Conservation (phyloP, 2,797 vertebrate genomes). For the Echiichthys vipera region DNA sequence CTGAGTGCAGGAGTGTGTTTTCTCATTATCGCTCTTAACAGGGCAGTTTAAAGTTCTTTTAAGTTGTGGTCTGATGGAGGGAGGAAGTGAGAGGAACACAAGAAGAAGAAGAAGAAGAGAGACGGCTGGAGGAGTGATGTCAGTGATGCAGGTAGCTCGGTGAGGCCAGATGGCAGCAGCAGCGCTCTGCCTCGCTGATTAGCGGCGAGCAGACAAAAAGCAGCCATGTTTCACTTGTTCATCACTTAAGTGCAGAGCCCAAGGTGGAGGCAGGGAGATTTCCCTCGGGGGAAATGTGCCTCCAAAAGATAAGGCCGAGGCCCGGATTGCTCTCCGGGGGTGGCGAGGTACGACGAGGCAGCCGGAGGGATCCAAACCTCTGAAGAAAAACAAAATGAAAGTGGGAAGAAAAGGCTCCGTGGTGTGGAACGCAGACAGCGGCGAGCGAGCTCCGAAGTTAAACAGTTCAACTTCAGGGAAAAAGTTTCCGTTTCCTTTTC, state of each 20-base stretch:
- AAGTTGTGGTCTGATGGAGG: constrained; percentile 22
- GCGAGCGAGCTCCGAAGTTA: constrained; percentile 51
- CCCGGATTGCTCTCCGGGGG: constrained; percentile 73
- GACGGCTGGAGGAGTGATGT: constrained; percentile 41
- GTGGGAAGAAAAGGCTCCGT: constrained; percentile 67
- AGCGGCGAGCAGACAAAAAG: constrained; percentile 74
- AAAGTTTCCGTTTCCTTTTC: constrained; percentile 64
- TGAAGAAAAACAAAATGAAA: constrained; percentile 76
- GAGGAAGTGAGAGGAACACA: constrained; percentile 26
- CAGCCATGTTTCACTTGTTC: constrained; percentile 79
- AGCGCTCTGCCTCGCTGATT: constrained; percentile 74
- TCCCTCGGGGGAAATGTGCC: constrained; percentile 79
- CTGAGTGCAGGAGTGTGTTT: constrained; percentile 48
- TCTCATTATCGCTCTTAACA: constrained; percentile 32
- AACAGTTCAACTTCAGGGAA: constrained; percentile 58
- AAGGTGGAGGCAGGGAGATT: constrained; percentile 80
- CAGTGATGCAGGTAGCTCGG: constrained; percentile 56
- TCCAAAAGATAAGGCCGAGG: constrained; percentile 73
- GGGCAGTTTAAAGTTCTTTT: constrained; percentile 24
- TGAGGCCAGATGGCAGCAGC: constrained; percentile 66
- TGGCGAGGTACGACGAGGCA: constrained; percentile 65
- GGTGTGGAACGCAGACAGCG: constrained; percentile 74
- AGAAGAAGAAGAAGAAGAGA: constrained; percentile 12
- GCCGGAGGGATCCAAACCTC: constrained; percentile 70
- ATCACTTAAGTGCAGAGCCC: constrained; percentile 77